Conservation (phyloP, 2,797 vertebrate genomes). For the Arnoldichthys spilopterus region DNA sequence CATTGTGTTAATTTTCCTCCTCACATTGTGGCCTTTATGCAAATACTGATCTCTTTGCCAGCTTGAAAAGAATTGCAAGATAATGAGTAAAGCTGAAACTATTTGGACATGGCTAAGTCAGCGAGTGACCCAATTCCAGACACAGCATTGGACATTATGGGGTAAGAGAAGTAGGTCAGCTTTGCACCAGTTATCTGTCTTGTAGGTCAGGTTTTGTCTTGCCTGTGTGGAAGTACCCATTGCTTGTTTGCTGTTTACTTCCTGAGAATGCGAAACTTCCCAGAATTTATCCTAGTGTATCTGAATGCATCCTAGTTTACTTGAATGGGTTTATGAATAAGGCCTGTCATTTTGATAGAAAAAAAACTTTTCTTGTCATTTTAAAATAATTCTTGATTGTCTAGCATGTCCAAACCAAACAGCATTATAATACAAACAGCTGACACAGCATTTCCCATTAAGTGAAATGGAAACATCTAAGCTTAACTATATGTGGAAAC, state of each 20-base stretch:
- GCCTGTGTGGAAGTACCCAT: not conserved
- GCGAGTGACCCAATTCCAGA: constrained; percentile 1
- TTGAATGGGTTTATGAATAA: too few species aligned
- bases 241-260: not conserved
- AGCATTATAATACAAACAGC: too few species aligned
- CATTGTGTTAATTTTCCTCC: constrained; percentile 2
- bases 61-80: not conserved
- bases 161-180: constrained; percentile 10
- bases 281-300: not conserved
- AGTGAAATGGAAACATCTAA: too few species aligned
- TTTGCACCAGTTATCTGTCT: not conserved
- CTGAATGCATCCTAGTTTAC: too few species aligned
- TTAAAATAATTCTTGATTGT: too few species aligned
- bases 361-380: too few species aligned
- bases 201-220: not conserved
- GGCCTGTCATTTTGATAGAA: too few species aligned
- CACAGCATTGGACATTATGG: not conserved
- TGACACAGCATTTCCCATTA: too few species aligned
- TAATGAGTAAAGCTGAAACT: constrained; percentile 15
- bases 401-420: too few species aligned
- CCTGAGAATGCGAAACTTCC: not conserved
- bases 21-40: not conserved
- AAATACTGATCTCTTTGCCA: constrained; percentile 9
- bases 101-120: not conserved
- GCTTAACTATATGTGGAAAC: too few species aligned